Evolutionary conservation across 2,113 vertebrate genomes (phyloP), one percentile per base, ranked within the genome.

Genomic region (Nycticebus coucang): DNA sequence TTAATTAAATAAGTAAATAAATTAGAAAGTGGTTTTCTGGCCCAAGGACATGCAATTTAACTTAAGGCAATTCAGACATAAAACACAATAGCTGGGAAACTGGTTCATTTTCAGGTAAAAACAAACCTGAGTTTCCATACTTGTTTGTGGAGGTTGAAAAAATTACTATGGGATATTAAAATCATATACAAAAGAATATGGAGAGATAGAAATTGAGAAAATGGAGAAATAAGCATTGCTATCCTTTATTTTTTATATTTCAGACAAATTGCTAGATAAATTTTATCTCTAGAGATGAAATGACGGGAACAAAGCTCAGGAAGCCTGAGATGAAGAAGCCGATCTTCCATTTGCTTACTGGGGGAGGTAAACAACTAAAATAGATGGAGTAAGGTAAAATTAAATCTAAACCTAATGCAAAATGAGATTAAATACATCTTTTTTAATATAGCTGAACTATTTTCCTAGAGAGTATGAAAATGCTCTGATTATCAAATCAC

Each of bases 11-110:
- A 50, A 8, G 10, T 50, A 50, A 50, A 50, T 50, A 50, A 59
- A 21, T 87, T 37, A 78, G 66, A 89, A 93, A 57, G 66, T 37
- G 1, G 1, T 45, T 86, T 41, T 95, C 68, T 87, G 72, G 68
- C 57, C 79, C 80, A 94, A 96, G 94, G 89, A 95, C 91, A 87
- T 77, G 45, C 95, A 95, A 96, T 97, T 93, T 97, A 91, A 96
- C 79, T 94, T 80, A 72, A 72, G 93, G 89, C 33, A 89, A 68
- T 95, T 94, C 55, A 84, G 86, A 94, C 83, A 94, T 87, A 97
- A 96, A 98, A 94, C 79, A 95, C 74, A 93, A 78, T 59, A 77
- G 35, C 83, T 96, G 79, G 78, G 79, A 94, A 95, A 93, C 69
- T 87, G 50, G 53, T 96, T 94, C 74, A 82, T 72, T 96, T 72